Conservation (phyloP, 2,113 vertebrate species). For the Nyctereutes procyonoides region DNA sequence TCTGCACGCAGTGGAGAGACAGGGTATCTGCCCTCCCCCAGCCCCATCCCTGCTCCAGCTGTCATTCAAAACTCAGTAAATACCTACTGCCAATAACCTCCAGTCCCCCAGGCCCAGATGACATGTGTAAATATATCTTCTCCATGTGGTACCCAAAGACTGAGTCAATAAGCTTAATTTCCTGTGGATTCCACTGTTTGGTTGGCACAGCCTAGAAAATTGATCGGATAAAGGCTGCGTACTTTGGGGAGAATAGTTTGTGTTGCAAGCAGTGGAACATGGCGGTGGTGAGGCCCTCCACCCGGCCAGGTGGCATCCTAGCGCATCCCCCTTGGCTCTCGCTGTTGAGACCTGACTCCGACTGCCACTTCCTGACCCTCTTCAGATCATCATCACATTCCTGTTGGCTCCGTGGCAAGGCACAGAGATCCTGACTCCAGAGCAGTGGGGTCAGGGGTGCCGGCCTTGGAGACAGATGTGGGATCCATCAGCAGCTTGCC, state of each 20-base stretch:
- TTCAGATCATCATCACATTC: not conserved
- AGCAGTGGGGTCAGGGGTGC: not conserved
- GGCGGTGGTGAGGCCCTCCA: rapidly evolving
- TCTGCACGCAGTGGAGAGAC: not conserved
- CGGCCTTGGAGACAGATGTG: not conserved
- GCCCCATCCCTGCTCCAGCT: not conserved
- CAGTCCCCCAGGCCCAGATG: constrained; percentile 4
- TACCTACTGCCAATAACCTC: not conserved
- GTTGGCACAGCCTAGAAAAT: constrained; percentile 51
- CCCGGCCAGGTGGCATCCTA: not conserved
- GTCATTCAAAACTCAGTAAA: not conserved
- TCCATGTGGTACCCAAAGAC: not conserved
- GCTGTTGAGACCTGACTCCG: rapidly evolving
- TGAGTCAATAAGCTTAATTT: constrained; percentile 59
- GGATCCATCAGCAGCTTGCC: too few species aligned
- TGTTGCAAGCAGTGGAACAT: rapidly evolving
- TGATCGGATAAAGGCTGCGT: constrained; percentile 28
- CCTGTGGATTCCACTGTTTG: constrained; percentile 51
- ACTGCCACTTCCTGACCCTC: not conserved
- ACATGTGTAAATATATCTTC: not conserved
- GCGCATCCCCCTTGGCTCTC: not conserved
- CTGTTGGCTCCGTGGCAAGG: not conserved
- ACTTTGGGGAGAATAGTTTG: not conserved
- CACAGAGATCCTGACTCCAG: not conserved
- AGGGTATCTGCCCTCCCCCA: not conserved